Evolutionary conservation across 1,140 invertebrate genomes (phyloP).

Genomic region (Macrocentrus cingulum): DNA sequence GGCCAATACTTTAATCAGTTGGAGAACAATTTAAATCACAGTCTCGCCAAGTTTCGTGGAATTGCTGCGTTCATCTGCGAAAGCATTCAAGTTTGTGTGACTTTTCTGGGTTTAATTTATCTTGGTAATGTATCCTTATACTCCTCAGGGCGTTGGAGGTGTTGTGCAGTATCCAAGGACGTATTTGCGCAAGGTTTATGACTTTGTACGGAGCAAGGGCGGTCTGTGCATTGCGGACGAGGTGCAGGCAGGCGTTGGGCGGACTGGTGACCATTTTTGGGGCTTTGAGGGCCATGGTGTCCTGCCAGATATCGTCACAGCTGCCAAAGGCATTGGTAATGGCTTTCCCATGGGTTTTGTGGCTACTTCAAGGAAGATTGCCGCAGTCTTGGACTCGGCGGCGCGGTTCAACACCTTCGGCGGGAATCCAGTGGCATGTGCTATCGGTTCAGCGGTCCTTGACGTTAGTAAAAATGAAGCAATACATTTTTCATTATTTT

Average conservation of each 20-base stretch:
- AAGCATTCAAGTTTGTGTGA: constrained; percentile 76
- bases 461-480: constrained; percentile 68
- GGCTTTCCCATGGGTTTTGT: constrained; percentile 94
- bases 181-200: constrained; percentile 81
- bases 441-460: constrained; percentile 85
- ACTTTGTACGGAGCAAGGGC: constrained; percentile 76
- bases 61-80: constrained; percentile 91
- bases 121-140: constrained; percentile 9
- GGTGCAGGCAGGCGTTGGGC: constrained; percentile 94
- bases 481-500: no score
- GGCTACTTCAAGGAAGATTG: constrained; percentile 85
- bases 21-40: constrained; percentile 75
- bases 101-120: neutral
- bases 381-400: constrained; percentile 71
- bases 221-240: constrained; percentile 92
- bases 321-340: constrained; percentile 90
- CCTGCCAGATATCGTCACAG: constrained; percentile 88
- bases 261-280: constrained; percentile 94
- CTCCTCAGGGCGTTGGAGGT: constrained; percentile 79
- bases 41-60: constrained; percentile 68
- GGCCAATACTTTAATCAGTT: constrained; percentile 83
- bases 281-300: constrained; percentile 88
- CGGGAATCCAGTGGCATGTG: constrained; percentile 88
- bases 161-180: constrained; percentile 88
- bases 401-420: constrained; percentile 95